Percentiles rank a stretch among this genome's conserved stretches.
These are phyloP conservation scores for Rhinolophus ferrumequinum DNA, from an alignment of 2,113 vertebrate genomes.

Conservation along the genomic window DNA sequence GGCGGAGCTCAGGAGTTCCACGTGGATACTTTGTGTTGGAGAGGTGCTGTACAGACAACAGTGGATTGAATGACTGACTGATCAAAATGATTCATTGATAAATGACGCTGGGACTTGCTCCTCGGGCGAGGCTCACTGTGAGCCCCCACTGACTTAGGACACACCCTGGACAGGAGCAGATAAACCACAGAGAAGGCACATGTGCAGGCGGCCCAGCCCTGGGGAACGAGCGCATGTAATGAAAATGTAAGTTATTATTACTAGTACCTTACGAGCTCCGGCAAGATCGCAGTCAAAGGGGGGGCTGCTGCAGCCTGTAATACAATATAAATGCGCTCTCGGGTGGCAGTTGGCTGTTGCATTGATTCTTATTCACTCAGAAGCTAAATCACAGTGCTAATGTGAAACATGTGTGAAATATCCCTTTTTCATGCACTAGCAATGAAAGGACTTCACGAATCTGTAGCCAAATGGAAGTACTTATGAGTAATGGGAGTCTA, in stretches of 20 bases:
- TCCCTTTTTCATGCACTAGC: slow-evolving; percentile 68
- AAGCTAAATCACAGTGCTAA: slow-evolving; percentile 53
- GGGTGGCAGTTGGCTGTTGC: slow-evolving; percentile 60
- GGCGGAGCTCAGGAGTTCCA: background rate
- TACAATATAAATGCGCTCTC: slow-evolving; percentile 63
- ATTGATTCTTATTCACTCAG: slow-evolving; percentile 63
- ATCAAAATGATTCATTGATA: background rate
- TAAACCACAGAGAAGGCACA: background rate
- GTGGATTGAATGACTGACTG: background rate
- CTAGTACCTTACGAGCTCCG: slow-evolving; percentile 46
- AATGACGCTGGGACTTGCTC: background rate
- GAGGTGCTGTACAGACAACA: background rate
- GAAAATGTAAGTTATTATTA: slow-evolving; percentile 31
- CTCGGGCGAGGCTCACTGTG: background rate
- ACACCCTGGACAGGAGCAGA: background rate
- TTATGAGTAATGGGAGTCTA: slow-evolving; percentile 51
- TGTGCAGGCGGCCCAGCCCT: fast-evolving
- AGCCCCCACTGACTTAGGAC: background rate
- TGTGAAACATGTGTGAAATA: slow-evolving; percentile 64
- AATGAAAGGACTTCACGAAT: slow-evolving; percentile 69
- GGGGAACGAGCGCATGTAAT: background rate
- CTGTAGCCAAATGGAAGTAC: slow-evolving; percentile 69
- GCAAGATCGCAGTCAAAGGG: slow-evolving; percentile 55
- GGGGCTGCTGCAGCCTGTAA: background rate
- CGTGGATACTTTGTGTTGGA: background rate